Evolutionary conservation across 2,888 invertebrate species (phyloP), one percentile per base, ranked within the genome.

Genomic region (Nomada fucata): DNA sequence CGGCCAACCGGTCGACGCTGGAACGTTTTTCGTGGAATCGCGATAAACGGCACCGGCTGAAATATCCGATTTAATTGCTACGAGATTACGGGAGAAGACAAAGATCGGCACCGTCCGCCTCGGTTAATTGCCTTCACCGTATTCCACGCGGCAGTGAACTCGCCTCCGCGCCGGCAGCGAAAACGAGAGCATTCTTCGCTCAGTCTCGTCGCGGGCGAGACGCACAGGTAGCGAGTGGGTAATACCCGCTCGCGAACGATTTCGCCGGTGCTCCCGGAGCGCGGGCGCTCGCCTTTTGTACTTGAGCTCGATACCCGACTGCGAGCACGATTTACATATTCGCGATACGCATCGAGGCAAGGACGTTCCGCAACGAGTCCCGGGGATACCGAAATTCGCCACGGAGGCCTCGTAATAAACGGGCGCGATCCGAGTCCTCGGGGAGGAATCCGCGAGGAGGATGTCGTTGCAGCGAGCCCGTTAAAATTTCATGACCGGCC

Each of bases 1-100:
- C 65, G 82, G 77, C 79, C 81, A 86, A 88, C 90, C 89, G 88
- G 88, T 88, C 81, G 73, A 57, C 64, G 83, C 76, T 75, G 65
- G 61, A 79, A 82, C 76, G 82, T 75, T 87, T 86, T 91, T 91
- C 91, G 87, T 76, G 82, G 91, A 91, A 91, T 91, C 82, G 80
- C 85, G 84, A 85, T 91, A 92, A 92, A 92, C 90, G 90, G 88
- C 89, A 89, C 90, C 91, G 92, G 89, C 90, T 90, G 92, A 92
- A 92, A 92, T 92, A 92, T 92, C 90, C 89, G 91, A 92, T 93
- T 93, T 92, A 93, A 93, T 93, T 93, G 92, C 91, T 89, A 88
- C 89, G 91, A 57, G 80, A 91, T 92, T 91, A 91, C 92, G 55
- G 68, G 80, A 90, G 88, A 90, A 91, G 92, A 92, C 92, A 91